Base-by-base conservation (phyloP, 1,140 invertebrate species). In the Philopotamus ludificatus region DNA sequence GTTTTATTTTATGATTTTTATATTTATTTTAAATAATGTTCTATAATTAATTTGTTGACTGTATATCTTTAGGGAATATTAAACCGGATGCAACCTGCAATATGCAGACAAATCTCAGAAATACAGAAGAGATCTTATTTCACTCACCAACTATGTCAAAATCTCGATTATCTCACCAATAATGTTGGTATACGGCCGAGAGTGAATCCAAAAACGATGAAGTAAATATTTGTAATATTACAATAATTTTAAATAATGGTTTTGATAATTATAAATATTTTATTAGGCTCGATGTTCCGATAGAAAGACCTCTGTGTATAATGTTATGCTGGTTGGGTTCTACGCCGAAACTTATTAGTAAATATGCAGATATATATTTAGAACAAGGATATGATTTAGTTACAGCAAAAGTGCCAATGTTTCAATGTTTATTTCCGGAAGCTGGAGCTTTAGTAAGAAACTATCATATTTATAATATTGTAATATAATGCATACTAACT, bases 281-380 rank as follows among this genome's bases (percentile, higher is more conserved):
- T 34, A 10, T 26, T 39, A 60, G 57, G 47, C 22, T 60, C n/a
- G 47, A 15, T 2, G 41, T 26, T 18, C 45, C 59, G 25, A 21
- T 34, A 3, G 26, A 51, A 20, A 63, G 39, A 23, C 50, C 50
- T 23, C 16, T 60, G 39, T 55, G 51, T 22, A 51, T 34, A 22
- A 68, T 28, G 55, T 42, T 28, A 22, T 50, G 34, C 25, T 68
- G 25, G 62, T 50, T 39, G 49, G 45, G 42, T 53, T 64, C 50
- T 25, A 64, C 18, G 16, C 44, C n/a, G 42, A 54, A 34, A n/a
- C 28, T 60, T 34, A 63, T 63, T 3, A 47, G n/a, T 1, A 60
- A 60, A 47, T 60, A 60, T 25, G 57, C 57, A 9, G 12, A 23
- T 1, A 60, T 60, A 8, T 47, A 44, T 16, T 47, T 60, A 22